These are phyloP conservation scores for Triops longicaudatus DNA, from an alignment of 1,140 invertebrate species.

Conservation along the genomic window DNA sequence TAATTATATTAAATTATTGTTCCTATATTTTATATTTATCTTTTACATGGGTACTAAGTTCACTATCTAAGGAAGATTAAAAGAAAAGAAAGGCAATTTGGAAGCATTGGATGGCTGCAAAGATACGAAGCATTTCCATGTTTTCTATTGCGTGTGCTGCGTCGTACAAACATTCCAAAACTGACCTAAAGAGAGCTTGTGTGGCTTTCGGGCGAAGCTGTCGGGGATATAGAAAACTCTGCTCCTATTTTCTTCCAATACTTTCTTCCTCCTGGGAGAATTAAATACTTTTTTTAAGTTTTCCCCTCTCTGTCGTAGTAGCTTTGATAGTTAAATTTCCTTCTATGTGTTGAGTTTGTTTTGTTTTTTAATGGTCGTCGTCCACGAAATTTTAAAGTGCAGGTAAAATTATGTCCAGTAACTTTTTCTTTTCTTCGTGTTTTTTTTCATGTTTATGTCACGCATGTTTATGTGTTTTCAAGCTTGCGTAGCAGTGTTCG, in stretches of 20 bases:
- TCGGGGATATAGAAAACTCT: neutral
- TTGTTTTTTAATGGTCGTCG: neutral
- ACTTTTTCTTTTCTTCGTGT: neutral
- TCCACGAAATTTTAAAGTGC: neutral
- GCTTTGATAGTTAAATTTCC: neutral
- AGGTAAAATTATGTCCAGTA: neutral
- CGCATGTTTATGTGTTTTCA: neutral
- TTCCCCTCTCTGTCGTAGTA: neutral
- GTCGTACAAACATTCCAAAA: neutral
- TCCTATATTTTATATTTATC: neutral
- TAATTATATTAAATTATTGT: no score
- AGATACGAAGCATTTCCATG: neutral
- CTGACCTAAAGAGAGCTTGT: neutral
- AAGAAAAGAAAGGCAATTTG: neutral
- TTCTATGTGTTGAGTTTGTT: neutral
- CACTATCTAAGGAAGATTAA: neutral
- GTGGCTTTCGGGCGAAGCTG: conserved; percentile 6
- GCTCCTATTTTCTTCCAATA: neutral
- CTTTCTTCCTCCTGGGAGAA: neutral
- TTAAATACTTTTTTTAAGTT: neutral
- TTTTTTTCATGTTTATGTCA: neutral
- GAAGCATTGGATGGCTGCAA: neutral
- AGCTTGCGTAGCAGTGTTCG: neutral
- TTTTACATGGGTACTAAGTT: neutral
- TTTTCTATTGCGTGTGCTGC: neutral